phyloP scores from a whole-genome alignment of 2,113 vertebrate species.

The Oryzias celebensis region DNA sequence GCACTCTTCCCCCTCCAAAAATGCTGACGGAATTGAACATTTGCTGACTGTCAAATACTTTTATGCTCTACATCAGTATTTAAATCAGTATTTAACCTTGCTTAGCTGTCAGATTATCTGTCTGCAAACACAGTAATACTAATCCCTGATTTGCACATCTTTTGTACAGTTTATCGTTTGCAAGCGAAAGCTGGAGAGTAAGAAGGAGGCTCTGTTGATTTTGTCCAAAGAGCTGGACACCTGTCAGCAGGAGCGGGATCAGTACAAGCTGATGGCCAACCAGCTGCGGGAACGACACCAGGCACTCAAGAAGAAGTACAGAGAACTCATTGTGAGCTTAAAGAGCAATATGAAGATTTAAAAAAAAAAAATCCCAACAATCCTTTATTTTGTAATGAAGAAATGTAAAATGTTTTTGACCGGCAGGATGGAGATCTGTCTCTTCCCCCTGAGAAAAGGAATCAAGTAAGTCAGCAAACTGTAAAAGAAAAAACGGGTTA shows the following conservation, averaged over 20 bases:
- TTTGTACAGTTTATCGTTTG: constrained; percentile 86
- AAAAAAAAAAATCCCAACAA: background rate
- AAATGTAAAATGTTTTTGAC: constrained; percentile 11
- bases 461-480: constrained; percentile 81
- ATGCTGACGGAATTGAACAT: too few species aligned
- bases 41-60: too few species aligned
- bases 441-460: constrained; percentile 94
- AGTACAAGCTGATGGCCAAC: constrained; percentile 97
- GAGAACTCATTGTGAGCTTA: constrained; percentile 86
- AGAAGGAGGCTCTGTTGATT: constrained; percentile 94
- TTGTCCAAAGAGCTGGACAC: constrained; percentile 95
- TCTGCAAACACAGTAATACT: too few species aligned
- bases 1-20: too few species aligned
- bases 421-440: constrained; percentile 93
- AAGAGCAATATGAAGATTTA: background rate
- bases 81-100: too few species aligned
- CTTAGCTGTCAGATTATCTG: too few species aligned
- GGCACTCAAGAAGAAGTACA: constrained; percentile 93
- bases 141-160: background rate
- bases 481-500: background rate
- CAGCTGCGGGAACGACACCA: constrained; percentile 94
- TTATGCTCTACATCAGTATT: too few species aligned
- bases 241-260: constrained; percentile 95
- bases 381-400: background rate
- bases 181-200: constrained; percentile 93